Percentiles rank a stretch among this genome's conserved stretches.
phyloP scores from a whole-genome alignment of 2,113 vertebrate species.

The Xenus cinereus region DNA sequence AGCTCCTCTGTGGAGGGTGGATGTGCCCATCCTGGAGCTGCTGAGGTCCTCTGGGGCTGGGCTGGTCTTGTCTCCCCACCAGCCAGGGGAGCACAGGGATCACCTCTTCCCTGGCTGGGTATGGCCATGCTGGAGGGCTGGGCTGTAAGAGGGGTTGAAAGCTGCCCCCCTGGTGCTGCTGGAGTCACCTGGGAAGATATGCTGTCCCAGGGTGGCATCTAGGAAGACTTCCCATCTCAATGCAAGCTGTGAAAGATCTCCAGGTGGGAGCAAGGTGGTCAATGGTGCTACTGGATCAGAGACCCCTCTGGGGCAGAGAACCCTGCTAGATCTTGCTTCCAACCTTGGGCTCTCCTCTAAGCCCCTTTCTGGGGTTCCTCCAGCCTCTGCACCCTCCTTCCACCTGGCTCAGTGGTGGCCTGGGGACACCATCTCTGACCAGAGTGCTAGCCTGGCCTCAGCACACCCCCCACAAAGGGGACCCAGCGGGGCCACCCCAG shows the following conservation, averaged over 20 bases:
- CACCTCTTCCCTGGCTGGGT: neutral
- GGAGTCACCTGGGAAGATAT: rapidly evolving
- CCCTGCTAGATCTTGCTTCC: neutral
- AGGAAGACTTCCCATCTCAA: rapidly evolving
- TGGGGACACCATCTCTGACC: neutral
- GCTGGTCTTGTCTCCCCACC: too few relatives aligned
- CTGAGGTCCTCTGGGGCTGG: rapidly evolving
- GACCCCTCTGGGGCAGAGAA: neutral
- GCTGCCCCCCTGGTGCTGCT: neutral
- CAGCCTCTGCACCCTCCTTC: too few relatives aligned
- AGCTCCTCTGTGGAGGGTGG: rapidly evolving
- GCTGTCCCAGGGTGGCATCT: rapidly evolving
- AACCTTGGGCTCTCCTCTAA: neutral
- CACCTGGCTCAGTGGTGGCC: rapidly evolving
- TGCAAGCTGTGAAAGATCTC: too few relatives aligned
- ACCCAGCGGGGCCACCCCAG: neutral
- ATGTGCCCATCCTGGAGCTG: neutral
- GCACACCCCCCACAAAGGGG: neutral
- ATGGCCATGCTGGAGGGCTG: rapidly evolving
- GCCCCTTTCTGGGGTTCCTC: too few relatives aligned
- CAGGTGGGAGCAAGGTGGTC: rapidly evolving
- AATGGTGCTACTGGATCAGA: neutral
- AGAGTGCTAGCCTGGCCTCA: neutral
- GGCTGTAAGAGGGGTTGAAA: neutral
- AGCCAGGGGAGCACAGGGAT: rapidly evolving